These are phyloP conservation scores for Spisula solida DNA, from an alignment of 2,888 invertebrate species.

Conservation along the genomic window DNA sequence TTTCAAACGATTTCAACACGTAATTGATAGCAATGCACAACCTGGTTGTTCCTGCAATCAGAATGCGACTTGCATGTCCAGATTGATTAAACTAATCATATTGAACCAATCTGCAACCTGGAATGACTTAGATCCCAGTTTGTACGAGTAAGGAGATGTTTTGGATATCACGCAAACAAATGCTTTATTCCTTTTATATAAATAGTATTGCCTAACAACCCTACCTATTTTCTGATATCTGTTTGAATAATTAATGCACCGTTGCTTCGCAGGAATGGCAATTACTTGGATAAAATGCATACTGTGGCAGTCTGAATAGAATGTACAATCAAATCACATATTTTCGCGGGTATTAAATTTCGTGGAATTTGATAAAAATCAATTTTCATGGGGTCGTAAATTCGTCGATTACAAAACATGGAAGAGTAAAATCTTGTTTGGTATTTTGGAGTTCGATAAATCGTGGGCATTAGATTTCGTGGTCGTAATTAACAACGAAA, in stretches of 20 bases:
- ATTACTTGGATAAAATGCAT: background rate
- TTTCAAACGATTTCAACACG: no score
- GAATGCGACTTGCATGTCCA: background rate
- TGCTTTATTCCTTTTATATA: slow-evolving; percentile 6
- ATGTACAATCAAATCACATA: no score
- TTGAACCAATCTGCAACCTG: background rate
- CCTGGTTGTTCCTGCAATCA: no score
- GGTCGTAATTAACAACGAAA: no score
- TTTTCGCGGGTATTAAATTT: no score
- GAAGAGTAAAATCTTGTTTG: no score
- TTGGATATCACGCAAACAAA: slow-evolving; percentile 7
- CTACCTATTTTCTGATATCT: background rate
- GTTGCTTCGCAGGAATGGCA: background rate
- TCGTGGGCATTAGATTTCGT: no score
- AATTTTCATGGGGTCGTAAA: no score
- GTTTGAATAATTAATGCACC: background rate
- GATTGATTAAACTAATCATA: background rate
- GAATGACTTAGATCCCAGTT: background rate
- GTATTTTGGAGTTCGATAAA: no score
- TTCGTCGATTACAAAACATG: no score
- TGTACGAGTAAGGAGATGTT: background rate
- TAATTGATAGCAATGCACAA: no score
- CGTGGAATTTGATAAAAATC: no score
- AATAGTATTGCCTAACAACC: background rate
- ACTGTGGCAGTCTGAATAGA: background rate